Evolutionary conservation across 2,888 invertebrate genomes (phyloP).

Genomic region (Mycalesis mineus): DNA sequence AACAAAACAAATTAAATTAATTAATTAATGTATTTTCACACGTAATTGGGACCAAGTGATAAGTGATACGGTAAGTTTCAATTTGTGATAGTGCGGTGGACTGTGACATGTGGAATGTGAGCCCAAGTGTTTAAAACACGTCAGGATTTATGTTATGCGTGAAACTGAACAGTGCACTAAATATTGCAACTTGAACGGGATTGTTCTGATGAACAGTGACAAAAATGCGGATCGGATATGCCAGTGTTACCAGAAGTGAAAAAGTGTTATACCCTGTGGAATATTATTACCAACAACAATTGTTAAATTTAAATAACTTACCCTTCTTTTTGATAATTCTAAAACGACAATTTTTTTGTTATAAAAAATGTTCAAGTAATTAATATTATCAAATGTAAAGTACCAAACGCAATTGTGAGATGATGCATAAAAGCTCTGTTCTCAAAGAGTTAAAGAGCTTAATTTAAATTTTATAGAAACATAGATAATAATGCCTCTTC

Average conservation of each 20-base stretch:
- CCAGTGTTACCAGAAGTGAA: slow-evolving; percentile 60
- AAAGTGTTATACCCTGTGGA: slow-evolving; percentile 20
- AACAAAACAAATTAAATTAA: slow-evolving; percentile 45
- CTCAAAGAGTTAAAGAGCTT: too few species aligned
- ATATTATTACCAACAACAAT: background rate
- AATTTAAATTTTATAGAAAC: too few species aligned
- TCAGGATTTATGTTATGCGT: slow-evolving; percentile 45
- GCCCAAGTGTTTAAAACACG: slow-evolving; percentile 55
- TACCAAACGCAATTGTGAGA: too few species aligned
- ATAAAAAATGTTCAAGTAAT: too few species aligned
- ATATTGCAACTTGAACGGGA: slow-evolving; percentile 1
- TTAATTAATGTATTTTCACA: slow-evolving; percentile 39
- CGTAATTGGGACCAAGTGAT: slow-evolving; percentile 71
- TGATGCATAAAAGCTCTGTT: too few species aligned
- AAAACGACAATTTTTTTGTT: background rate
- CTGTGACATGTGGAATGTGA: slow-evolving; percentile 68
- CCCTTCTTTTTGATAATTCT: too few species aligned
- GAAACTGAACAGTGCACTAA: slow-evolving; percentile 41
- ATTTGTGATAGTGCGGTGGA: slow-evolving; percentile 56
- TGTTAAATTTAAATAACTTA: background rate
- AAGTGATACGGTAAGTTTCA: slow-evolving; percentile 75
- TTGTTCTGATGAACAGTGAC: slow-evolving; percentile 15
- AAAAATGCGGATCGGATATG: slow-evolving; percentile 35
- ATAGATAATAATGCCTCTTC: background rate
- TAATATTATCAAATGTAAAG: too few species aligned